Evolutionary conservation across 2,888 invertebrate species (phyloP).

Genomic region (Mythimna loreyi): DNA sequence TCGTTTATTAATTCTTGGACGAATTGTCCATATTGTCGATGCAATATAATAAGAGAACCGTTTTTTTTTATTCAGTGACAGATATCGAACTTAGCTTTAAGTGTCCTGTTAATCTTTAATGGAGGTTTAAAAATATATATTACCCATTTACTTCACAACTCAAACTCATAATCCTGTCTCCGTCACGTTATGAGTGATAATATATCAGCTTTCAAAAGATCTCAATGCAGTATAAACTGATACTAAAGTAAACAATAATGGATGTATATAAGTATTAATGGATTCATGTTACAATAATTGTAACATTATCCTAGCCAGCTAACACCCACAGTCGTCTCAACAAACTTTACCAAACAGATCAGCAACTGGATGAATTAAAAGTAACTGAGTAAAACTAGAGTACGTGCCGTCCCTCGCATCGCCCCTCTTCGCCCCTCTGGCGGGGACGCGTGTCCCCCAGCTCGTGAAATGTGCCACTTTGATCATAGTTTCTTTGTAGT

Average conservation of each 20-base stretch:
- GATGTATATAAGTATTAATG: too few relatives aligned
- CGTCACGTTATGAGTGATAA: too few relatives aligned
- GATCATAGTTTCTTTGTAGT: conserved; percentile 68
- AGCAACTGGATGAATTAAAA: conserved; percentile 50
- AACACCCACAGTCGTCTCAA: neutral
- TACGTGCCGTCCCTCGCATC: conserved; percentile 13
- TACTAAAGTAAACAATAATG: neutral
- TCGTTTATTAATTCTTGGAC: conserved; percentile 11
- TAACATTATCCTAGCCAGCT: neutral
- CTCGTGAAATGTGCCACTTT: conserved; percentile 66
- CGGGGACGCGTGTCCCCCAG: conserved; percentile 43
- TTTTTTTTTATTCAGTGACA: neutral
- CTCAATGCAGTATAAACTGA: too few relatives aligned
- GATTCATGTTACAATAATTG: neutral
- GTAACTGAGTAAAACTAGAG: conserved; percentile 39
- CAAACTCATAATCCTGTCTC: too few relatives aligned
- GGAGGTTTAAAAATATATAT: too few relatives aligned
- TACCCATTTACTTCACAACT: too few relatives aligned
- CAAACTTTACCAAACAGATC: conserved; percentile 36
- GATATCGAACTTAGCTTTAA: neutral
- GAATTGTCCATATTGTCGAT: neutral
- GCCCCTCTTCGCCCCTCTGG: neutral
- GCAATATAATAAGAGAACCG: neutral
- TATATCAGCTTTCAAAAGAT: too few relatives aligned
- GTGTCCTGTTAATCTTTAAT: neutral